A percentile compares a stretch with the other conserved stretches of the same genome.
Evolutionary conservation across 2,113 vertebrate species (phyloP).

Genomic region (Clarias batrachus): DNA sequence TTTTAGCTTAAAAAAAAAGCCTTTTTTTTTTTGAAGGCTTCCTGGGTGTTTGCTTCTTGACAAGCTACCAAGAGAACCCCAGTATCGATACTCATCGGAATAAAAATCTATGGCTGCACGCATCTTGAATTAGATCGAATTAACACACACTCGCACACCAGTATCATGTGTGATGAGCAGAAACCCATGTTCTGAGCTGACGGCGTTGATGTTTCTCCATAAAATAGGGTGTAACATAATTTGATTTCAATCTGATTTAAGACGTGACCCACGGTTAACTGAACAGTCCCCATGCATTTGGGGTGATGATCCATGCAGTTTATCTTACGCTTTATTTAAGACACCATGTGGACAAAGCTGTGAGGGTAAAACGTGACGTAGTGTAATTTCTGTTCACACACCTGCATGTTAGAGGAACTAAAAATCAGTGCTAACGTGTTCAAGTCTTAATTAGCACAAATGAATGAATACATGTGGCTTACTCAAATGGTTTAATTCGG

Average conservation of each 20-base stretch:
- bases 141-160: neutral
- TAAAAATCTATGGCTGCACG: neutral
- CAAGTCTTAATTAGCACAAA: neutral
- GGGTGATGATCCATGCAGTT: slow-evolving; percentile 9
- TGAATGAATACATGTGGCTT: neutral
- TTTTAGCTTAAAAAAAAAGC: neutral
- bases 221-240: slow-evolving; percentile 1
- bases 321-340: neutral
- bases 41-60: neutral
- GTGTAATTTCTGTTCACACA: neutral
- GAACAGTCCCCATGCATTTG: slow-evolving; percentile 1
- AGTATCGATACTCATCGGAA: neutral
- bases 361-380: neutral
- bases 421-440: neutral
- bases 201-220: neutral
- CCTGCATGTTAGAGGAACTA: neutral
- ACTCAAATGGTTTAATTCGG: neutral
- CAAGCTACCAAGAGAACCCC: neutral
- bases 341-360: neutral
- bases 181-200: neutral
- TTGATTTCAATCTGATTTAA: slow-evolving; percentile 4
- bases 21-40: neutral
- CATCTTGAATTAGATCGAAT: neutral
- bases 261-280: neutral
- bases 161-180: neutral